Conservation (phyloP, 2,888 invertebrate species). For the Erebia ligea region DNA sequence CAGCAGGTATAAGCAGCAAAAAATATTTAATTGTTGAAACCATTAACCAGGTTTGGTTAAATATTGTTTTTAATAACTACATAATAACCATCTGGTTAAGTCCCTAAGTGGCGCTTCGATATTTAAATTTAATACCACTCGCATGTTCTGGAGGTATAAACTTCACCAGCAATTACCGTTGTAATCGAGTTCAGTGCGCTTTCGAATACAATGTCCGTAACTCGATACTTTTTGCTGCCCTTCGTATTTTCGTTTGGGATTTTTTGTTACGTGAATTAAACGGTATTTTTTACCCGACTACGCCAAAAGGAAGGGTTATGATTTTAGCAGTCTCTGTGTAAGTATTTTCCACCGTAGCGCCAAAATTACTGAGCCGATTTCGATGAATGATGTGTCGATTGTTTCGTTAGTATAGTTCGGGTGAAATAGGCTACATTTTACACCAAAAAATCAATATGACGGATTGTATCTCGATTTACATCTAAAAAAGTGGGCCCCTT, state of each 20-base stretch:
- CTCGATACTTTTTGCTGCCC: background rate
- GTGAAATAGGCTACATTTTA: no score
- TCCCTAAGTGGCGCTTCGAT: constrained; percentile 60
- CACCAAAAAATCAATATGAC: no score
- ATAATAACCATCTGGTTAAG: background rate
- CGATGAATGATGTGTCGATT: no score
- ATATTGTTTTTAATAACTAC: background rate
- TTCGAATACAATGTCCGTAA: constrained; percentile 37
- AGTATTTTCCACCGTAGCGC: no score
- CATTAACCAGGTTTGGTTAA: background rate
- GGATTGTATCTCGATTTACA: no score
- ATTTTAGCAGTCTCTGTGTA: no score
- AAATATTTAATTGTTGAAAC: no score
- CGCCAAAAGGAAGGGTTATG: no score
- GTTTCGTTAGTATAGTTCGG: no score
- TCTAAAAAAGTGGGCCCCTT: no score
- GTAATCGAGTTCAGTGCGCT: constrained; percentile 59
- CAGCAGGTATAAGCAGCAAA: no score
- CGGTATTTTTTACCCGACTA: background rate
- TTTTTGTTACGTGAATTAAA: background rate
- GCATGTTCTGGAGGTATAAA: constrained; percentile 66
- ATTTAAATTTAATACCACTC: constrained; percentile 74
- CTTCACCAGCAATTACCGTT: constrained; percentile 54
- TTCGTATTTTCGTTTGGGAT: background rate
- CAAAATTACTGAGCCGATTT: no score